Evolutionary conservation across 2,888 invertebrate species (phyloP).

Genomic region (Neoascia interrupta): DNA sequence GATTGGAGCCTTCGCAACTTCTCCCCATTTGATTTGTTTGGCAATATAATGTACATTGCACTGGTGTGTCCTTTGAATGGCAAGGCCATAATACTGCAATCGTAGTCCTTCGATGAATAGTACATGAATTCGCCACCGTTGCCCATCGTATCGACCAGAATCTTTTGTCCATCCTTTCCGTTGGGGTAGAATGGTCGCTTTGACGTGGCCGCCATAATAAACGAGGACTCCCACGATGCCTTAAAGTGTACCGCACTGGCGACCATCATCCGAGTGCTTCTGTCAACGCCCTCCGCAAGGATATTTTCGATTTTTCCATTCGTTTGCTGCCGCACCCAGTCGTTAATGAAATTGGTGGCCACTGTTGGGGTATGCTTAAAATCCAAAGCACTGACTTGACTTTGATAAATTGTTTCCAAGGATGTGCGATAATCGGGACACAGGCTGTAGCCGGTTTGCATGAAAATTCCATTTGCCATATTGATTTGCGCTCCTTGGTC

Average conservation of each 20-base stretch:
- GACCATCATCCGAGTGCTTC: conserved; percentile 81
- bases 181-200: conserved; percentile 62
- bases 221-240: conserved; percentile 82
- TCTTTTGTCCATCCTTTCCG: conserved; percentile 33
- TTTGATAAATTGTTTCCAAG: conserved; percentile 80
- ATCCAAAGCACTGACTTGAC: conserved; percentile 80
- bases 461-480: conserved; percentile 81
- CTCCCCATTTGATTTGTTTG: conserved; percentile 79
- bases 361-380: conserved; percentile 77
- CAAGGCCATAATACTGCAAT: conserved; percentile 82
- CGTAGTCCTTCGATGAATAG: conserved; percentile 67
- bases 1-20: conserved; percentile 79
- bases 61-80: conserved; percentile 82
- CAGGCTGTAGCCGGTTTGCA: conserved; percentile 81
- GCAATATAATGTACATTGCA: conserved; percentile 83
- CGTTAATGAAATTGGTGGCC: conserved; percentile 80
- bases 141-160: conserved; percentile 82
- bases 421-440: conserved; percentile 79
- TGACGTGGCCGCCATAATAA: conserved; percentile 79
- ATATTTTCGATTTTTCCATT: conserved; percentile 81
- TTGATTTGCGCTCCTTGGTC: conserved; percentile 69
- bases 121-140: conserved; percentile 82
- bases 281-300: conserved; percentile 79
- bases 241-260: conserved; percentile 83
- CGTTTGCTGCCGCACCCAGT: conserved; percentile 82